Base-by-base conservation (phyloP, 2,888 invertebrate species). In the Andrena dorsata region DNA sequence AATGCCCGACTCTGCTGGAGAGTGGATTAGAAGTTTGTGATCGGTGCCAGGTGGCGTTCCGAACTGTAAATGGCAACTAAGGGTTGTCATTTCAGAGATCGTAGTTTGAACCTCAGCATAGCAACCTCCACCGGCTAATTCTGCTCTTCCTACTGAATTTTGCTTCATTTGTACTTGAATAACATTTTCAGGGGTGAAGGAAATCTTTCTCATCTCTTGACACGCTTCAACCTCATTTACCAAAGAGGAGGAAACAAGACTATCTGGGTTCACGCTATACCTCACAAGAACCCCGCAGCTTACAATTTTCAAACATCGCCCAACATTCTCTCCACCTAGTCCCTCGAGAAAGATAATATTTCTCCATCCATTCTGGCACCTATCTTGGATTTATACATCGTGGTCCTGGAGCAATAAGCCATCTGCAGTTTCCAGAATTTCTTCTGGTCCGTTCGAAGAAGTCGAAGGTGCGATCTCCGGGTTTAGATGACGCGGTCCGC, bases 401-500 rank as follows among this genome's bases (percentile, higher is more conserved):
- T 72, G 16, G 20, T 73, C 1, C n/a, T 20, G 16, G 30, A 64
- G 58, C 58, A 63, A 60, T 49, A 65, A 53, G 51, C 32, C 69
- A 63, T 4, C 56, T 26, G 8, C 68, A 78, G 73, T 81, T 82
- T 66, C 16, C 28, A 41, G 74, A 78, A 81, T 78, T 64, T 74
- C 71, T 79, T 77, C 28, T 60, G 35, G 35, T 64, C 70, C 60
- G 65, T 47, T 75, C 75, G 83, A 49, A 61, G 70, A 66, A 79
- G 75, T 56, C 41, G 70, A 64, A 69, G 32, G 75, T 64, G 73
- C 73, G 79, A 86, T 78, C 74, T 78, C 76, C 56, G 72, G 79
- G 80, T 80, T 85, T 82, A 83, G 85, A 82, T 78, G 77, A 80
- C 82, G 80, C 71, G 85, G 68, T 30, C 35, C 49, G 76, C 81